Base-by-base conservation (phyloP, 2,113 vertebrate species). In the Illadopsis cleaveri region DNA sequence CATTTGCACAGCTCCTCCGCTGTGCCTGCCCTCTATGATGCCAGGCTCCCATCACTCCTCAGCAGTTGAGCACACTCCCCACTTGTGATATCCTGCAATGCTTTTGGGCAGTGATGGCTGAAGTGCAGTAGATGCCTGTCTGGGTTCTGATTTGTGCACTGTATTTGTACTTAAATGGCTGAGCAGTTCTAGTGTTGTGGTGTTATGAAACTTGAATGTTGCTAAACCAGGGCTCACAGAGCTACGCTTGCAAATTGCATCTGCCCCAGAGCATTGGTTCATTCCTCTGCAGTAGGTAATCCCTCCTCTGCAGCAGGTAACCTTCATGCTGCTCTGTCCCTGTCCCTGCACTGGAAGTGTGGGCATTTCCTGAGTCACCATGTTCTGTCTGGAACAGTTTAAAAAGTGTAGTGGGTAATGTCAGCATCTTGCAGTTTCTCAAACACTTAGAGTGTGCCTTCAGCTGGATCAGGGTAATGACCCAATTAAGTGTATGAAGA, bases 1-100 rank as follows among this genome's bases (percentile, higher is more conserved):
- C 4, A 8, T 64, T 89, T 84, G 38, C 81, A 48, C 35, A 82
- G 61, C 66, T 93, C 44, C 62, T 90, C 30, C 44, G 58, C 38
- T 58, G 30, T 71, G 45, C 22, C 0, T n/a, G 61, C 47, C 38
- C 47, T 86, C 33, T 0, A 0, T 0, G 1, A 19, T 42, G 35
- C 64, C 51, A 40, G 68, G 25, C 33, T 94, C 37, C 7, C 8
- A 2, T 83, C 3, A 0, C 38, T 77, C 33, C 65, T 38, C 51
- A 33, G 60, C 44, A 28, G 14, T 0, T 56, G 28, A 66, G 47
- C 42, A 7, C 0, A 0, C 37, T 78, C 58, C 56, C 21, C 28
- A 18, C 56, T 58, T 78, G 18, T 3, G 2, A n/a, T 35, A 21
- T 35, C 45, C 82, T 47, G 37, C 37, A 45, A 9, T 61, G 64